Percentiles rank a stretch among this genome's conserved stretches.
These are phyloP conservation scores for Macrobrachium rosenbergii DNA, from an alignment of 1,140 invertebrate genomes.

Conservation along the genomic window DNA sequence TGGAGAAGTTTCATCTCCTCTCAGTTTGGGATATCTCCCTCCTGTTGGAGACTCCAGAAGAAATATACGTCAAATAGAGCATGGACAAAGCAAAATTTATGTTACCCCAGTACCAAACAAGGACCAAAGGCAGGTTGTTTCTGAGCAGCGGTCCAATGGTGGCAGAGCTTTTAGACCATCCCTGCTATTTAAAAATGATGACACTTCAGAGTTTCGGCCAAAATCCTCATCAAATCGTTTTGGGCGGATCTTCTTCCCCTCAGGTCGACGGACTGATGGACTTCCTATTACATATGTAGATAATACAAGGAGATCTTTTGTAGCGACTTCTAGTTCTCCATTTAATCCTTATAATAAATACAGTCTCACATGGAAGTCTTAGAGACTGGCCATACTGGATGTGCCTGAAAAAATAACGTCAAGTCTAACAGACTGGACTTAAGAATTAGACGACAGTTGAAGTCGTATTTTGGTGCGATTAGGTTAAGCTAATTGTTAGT, in stretches of 20 bases:
- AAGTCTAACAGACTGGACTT: too few relatives aligned
- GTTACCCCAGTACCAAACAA: slow-evolving; percentile 42
- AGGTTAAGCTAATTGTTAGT: slow-evolving; percentile 20
- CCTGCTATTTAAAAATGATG: slow-evolving; percentile 4
- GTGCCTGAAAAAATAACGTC: not conserved
- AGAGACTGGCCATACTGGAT: not conserved
- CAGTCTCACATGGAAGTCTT: not conserved
- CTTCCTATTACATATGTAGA: not conserved
- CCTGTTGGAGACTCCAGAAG: not conserved
- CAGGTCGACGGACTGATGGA: not conserved
- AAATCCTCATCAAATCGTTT: slow-evolving; percentile 9
- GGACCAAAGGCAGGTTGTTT: not conserved
- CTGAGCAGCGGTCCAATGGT: not conserved
- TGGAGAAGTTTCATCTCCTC: slow-evolving; percentile 13
- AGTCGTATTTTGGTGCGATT: not conserved
- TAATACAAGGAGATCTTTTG: slow-evolving; percentile 9
- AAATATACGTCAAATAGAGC: slow-evolving; percentile 18
- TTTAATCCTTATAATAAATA: not conserved
- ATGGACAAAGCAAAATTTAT: slow-evolving; percentile 12
- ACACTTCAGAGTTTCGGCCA: slow-evolving; percentile 23
- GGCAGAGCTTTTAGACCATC: slow-evolving; percentile 23
- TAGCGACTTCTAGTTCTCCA: not conserved
- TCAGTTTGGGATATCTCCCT: slow-evolving; percentile 32
- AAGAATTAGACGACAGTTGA: too few relatives aligned
- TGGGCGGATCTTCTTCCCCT: slow-evolving; percentile 18